phyloP scores from a whole-genome alignment of 2,113 vertebrate genomes.

The Podarcis raffonei region DNA sequence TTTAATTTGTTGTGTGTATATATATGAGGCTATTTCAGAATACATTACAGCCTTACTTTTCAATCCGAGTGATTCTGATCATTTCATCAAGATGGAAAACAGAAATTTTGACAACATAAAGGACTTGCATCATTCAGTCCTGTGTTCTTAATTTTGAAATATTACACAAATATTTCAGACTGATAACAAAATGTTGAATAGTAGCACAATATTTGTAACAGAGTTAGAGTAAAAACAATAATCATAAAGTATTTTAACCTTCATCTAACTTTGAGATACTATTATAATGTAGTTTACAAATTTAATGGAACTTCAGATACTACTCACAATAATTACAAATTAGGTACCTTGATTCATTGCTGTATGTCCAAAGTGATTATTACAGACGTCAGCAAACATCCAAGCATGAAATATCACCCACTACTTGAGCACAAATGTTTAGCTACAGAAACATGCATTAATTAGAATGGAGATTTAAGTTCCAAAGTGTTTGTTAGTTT shows the following conservation, averaged over 20 bases:
- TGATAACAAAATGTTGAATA: neutral
- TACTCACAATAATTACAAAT: neutral
- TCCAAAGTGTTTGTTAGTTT: conserved; percentile 6
- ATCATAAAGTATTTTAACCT: neutral
- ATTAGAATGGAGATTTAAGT: conserved; percentile 19
- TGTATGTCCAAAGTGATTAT: conserved; percentile 27
- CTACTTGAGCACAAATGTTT: neutral
- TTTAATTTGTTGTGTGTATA: conserved; percentile 40
- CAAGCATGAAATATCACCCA: conserved; percentile 9
- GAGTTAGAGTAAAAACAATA: neutral
- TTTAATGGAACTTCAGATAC: neutral
- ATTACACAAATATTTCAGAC: neutral
- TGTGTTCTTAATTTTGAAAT: neutral
- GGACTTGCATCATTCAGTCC: neutral
- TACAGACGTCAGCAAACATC: conserved; percentile 19
- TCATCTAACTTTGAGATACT: neutral
- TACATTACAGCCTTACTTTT: conserved; percentile 29
- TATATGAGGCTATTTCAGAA: conserved; percentile 28
- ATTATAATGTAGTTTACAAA: neutral
- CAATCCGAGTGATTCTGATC: neutral
- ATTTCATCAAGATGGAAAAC: neutral
- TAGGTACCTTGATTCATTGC: conserved; percentile 5
- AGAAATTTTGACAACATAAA: neutral
- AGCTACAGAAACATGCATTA: conserved; percentile 1
- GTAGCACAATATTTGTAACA: neutral